phyloP scores from a whole-genome alignment of 2,888 invertebrate species.

The Drosophila ezoana region DNA sequence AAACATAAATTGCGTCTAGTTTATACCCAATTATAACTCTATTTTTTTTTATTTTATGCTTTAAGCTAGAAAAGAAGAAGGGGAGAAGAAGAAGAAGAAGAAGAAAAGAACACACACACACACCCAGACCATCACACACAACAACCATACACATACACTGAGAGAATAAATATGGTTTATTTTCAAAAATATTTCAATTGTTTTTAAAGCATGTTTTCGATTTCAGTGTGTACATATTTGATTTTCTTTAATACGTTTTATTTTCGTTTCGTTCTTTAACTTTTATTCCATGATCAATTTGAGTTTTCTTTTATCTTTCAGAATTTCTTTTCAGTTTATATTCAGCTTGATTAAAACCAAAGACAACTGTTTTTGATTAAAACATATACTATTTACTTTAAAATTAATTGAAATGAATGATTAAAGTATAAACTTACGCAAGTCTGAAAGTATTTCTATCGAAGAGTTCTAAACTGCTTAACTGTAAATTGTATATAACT shows the following conservation, averaged over 20 bases:
- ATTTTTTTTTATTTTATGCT: constrained; percentile 66
- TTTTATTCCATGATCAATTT: background rate
- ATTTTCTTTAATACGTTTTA: background rate
- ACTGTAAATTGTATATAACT: constrained; percentile 64
- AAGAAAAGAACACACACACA: constrained; percentile 12
- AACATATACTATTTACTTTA: constrained; percentile 7
- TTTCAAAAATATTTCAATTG: constrained; percentile 23
- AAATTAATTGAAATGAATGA: constrained; percentile 9
- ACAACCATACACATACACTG: constrained; percentile 26
- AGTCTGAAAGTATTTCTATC: constrained; percentile 77
- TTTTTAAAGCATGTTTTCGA: constrained; percentile 10
- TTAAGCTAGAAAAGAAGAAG: constrained; percentile 1
- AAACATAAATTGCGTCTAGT: constrained; percentile 37
- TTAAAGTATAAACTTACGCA: constrained; percentile 55
- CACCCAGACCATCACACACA: constrained; percentile 19
- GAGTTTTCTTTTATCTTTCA: background rate
- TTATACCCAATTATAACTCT: constrained; percentile 40
- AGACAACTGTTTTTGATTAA: constrained; percentile 11
- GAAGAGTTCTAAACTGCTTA: constrained; percentile 73
- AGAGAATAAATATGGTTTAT: constrained; percentile 53
- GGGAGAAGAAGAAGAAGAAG: no score
- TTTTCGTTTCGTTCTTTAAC: background rate
- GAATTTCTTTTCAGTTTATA: constrained; percentile 3
- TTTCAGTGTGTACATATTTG: constrained; percentile 4
- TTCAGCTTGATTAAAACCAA: constrained; percentile 23